Base-by-base conservation (phyloP, 2,797 vertebrate genomes). In the Scolopax rusticola region DNA sequence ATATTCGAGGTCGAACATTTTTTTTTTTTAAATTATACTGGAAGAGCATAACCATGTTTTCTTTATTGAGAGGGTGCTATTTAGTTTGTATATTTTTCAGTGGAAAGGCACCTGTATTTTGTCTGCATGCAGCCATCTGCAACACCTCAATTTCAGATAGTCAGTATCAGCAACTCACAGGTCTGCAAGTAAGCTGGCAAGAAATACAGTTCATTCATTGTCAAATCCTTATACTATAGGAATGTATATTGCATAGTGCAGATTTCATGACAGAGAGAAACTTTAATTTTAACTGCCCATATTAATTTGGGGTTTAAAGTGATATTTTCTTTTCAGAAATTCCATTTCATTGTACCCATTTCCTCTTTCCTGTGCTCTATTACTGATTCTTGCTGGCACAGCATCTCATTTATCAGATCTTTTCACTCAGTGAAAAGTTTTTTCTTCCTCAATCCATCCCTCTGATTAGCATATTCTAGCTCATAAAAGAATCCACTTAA, bases 121-220 rank as follows among this genome's bases (percentile, higher is more conserved):
- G 27, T 80, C 50, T 90, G 33, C 78, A 65, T 67, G 27, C 54
- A 95, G 16, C 53, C 71, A 60, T 69, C 48, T 92, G 57, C 32
- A 93, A 25, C 54, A 74, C 8, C 6, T 81, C 33, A 81, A 69
- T 91, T 96, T 91, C 45, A 70, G 75, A 92, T 32, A 93, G 60
- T 75, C 68, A 83, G 1, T 93, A 90, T 93, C 64, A 89, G 48
- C n/a, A 94, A 50, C n/a, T 63, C 57, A 51, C 83, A 89, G 78
- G 36, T 82, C 53, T 89, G 7, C 38, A 80, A 61, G 73, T 16
- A 90, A 77, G 32, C 54, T 79, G 40, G 10, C 33, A 84, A 78
- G 50, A 81, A 94, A 25, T 73, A 47, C 28, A 15, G 12, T 79
- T 77, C 3, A 36, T 81, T 75, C 9, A 11, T 65, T 54, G 73